These are phyloP conservation scores for Epinephelus malabaricus DNA, from an alignment of 2,797 vertebrate species.

Conservation along the genomic window DNA sequence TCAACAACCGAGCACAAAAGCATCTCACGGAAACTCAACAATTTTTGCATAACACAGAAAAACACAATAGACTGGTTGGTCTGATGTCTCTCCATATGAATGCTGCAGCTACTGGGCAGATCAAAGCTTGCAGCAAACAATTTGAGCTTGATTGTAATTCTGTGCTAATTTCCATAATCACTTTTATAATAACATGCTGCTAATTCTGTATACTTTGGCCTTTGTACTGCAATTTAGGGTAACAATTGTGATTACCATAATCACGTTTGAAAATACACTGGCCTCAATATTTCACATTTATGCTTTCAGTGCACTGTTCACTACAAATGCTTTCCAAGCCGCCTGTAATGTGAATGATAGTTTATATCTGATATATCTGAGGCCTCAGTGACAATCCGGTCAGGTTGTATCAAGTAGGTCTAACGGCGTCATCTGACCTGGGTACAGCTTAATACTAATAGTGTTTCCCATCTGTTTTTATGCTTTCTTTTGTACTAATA, in stretches of 20 bases:
- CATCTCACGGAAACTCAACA: background rate
- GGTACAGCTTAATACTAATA: background rate
- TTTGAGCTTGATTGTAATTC: slow-evolving; percentile 54
- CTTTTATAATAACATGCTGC: slow-evolving; percentile 46
- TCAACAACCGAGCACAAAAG: slow-evolving; percentile 11
- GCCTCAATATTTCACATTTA: slow-evolving; percentile 32
- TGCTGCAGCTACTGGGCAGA: slow-evolving; percentile 15
- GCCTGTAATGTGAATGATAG: background rate
- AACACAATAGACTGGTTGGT: background rate
- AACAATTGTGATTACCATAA: slow-evolving; percentile 55
- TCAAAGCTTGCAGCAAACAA: slow-evolving; percentile 44
- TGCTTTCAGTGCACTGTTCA: slow-evolving; percentile 7
- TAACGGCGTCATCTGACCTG: background rate
- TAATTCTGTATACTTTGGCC: slow-evolving; percentile 62
- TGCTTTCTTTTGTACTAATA: background rate
- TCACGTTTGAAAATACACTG: slow-evolving; percentile 30
- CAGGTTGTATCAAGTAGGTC: background rate
- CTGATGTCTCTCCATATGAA: background rate
- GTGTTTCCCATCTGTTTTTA: background rate
- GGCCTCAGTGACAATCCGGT: background rate
- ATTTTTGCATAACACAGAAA: slow-evolving; percentile 3
- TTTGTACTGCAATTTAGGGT: slow-evolving; percentile 47
- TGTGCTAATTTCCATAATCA: slow-evolving; percentile 64
- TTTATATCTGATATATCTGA: background rate
- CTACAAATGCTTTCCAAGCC: background rate